These are phyloP conservation scores for Odontomachus brunneus DNA, from an alignment of 1,140 invertebrate species.

Conservation along the genomic window DNA sequence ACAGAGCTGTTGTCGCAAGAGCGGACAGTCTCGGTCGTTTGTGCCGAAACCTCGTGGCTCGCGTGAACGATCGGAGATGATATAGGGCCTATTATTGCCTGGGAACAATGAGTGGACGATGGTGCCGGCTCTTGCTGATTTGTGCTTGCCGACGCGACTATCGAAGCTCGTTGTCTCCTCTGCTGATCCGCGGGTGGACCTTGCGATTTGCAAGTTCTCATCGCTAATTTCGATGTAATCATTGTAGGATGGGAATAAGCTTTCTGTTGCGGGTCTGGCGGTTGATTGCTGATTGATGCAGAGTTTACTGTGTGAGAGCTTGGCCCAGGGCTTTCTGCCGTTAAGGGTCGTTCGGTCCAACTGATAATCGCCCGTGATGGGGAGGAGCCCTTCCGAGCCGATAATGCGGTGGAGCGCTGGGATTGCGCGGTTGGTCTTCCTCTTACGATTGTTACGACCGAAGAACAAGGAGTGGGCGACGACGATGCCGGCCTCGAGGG, in stretches of 20 bases:
- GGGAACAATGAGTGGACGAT: constrained; percentile 81
- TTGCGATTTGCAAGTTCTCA: constrained; percentile 59
- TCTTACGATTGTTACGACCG: constrained; percentile 66
- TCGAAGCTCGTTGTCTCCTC: constrained; percentile 45
- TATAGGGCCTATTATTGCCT: constrained; percentile 82
- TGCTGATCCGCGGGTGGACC: constrained; percentile 55
- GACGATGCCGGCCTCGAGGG: constrained; percentile 59
- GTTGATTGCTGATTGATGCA: constrained; percentile 65
- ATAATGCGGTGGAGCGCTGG: constrained; percentile 72
- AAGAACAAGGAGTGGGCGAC: constrained; percentile 60
- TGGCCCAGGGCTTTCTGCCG: constrained; percentile 64
- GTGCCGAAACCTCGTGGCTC: constrained; percentile 65
- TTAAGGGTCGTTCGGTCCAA: constrained; percentile 67
- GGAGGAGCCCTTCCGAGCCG: constrained; percentile 58
- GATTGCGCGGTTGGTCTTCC: constrained; percentile 67
- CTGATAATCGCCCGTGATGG: constrained; percentile 60
- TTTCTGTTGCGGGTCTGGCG: constrained; percentile 52
- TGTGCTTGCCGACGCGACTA: constrained; percentile 44
- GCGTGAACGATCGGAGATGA: constrained; percentile 77
- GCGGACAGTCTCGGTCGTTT: constrained; percentile 61
- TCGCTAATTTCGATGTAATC: constrained; percentile 46
- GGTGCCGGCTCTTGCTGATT: constrained; percentile 68
- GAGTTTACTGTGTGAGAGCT: constrained; percentile 59
- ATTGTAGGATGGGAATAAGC: constrained; percentile 63
- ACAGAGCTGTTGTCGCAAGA: constrained; percentile 57